Evolutionary conservation across 2,113 vertebrate species (phyloP).

Genomic region (Tachuris rubrigastra): DNA sequence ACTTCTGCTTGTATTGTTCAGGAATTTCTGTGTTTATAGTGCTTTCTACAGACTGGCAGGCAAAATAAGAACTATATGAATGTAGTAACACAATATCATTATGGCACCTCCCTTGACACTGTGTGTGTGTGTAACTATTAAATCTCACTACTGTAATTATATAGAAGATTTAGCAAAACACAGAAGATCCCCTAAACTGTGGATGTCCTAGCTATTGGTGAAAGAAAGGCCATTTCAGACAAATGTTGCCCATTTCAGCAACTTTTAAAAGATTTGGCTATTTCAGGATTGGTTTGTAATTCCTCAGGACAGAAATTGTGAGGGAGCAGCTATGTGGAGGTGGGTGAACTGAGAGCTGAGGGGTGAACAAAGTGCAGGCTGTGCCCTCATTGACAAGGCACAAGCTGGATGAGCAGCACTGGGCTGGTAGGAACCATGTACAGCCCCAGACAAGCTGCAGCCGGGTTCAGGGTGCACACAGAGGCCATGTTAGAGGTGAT

Average conservation of each 20-base stretch:
- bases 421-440: neutral
- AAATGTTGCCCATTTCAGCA: neutral
- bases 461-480: accelerated
- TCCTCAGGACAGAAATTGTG: neutral
- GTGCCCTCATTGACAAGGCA: accelerated
- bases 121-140: neutral
- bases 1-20: neutral
- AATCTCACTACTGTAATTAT: neutral
- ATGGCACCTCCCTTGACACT: neutral
- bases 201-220: neutral
- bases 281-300: neutral
- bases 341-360: accelerated
- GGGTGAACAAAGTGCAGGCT: too few species aligned
- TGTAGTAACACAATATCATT: neutral
- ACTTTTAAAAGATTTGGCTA: neutral
- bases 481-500: accelerated
- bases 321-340: accelerated
- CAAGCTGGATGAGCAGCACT: neutral
- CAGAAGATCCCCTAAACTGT: neutral
- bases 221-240: neutral
- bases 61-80: neutral
- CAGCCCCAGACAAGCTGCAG: neutral
- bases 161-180: neutral
- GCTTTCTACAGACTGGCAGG: neutral
- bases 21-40: neutral